A percentile compares a stretch with the other conserved stretches of the same genome.
phyloP scores from a whole-genome alignment of 1,140 invertebrate genomes.

The Caenorhabditis latens region DNA sequence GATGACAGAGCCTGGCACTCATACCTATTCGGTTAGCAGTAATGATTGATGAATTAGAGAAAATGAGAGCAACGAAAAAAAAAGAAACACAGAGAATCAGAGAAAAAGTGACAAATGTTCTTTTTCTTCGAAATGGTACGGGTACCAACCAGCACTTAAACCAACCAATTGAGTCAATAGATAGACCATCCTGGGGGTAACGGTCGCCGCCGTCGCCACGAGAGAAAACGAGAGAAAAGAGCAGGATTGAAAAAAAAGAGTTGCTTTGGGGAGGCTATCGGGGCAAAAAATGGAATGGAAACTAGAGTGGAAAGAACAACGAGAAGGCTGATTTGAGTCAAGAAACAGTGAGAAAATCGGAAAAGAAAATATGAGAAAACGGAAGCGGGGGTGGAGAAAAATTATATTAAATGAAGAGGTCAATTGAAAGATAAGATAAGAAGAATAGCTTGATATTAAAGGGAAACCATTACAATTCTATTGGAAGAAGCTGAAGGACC shows the following conservation, averaged over 20 bases:
- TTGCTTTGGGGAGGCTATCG: not conserved
- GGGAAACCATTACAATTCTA: too few relatives aligned
- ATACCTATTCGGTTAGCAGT: too few relatives aligned
- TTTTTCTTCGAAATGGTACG: constrained; percentile 13
- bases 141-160: constrained; percentile 40
- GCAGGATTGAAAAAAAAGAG: not conserved
- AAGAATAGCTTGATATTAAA: too few relatives aligned
- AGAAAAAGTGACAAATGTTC: constrained; percentile 7
- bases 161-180: constrained; percentile 35
- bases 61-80: not conserved
- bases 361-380: not conserved
- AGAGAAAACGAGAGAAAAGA: not conserved
- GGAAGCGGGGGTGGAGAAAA: not conserved
- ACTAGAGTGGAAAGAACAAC: not conserved
- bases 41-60: not conserved
- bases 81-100: not conserved
- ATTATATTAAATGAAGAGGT: not conserved
- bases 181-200: constrained; percentile 18
- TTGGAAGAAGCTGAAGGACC: too few relatives aligned
- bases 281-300: not conserved
- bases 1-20: not conserved
- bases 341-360: not conserved
- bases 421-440: not conserved
- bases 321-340: not conserved
- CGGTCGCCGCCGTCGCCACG: not conserved